phyloP scores from a whole-genome alignment of 1,140 invertebrate genomes.

The Listronotus oregonensis region DNA sequence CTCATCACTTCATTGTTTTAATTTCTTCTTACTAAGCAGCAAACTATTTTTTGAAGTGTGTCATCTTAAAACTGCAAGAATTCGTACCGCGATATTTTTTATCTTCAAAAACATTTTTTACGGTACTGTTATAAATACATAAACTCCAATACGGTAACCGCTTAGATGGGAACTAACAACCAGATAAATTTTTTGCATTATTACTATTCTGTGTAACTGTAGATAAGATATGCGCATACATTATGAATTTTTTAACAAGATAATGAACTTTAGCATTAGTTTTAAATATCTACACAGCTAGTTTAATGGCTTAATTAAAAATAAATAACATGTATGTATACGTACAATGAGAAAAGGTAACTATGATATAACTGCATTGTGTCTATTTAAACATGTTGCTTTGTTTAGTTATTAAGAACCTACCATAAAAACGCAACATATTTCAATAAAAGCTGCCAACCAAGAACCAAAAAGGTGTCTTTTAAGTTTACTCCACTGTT shows the following conservation, averaged over 20 bases:
- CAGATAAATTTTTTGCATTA: constrained; percentile 30
- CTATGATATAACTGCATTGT: too few species aligned
- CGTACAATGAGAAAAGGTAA: too few species aligned
- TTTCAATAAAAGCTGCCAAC: too few species aligned
- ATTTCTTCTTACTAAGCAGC: too few species aligned
- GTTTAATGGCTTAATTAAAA: constrained; percentile 1
- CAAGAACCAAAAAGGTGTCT: too few species aligned
- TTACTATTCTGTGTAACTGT: constrained; percentile 29
- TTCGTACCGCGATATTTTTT: neutral
- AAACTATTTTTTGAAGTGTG: constrained; percentile 1
- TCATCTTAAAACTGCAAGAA: neutral
- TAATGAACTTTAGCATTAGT: constrained; percentile 33
- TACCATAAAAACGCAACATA: too few species aligned
- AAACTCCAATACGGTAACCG: neutral
- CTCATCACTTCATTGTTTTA: too few species aligned
- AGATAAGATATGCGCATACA: constrained; percentile 38
- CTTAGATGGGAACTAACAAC: neutral
- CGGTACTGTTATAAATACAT: constrained; percentile 19
- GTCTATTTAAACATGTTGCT: too few species aligned
- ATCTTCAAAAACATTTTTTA: constrained; percentile 6
- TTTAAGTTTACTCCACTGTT: too few species aligned
- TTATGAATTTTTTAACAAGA: constrained; percentile 23
- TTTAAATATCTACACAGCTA: constrained; percentile 18
- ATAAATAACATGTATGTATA: too few species aligned
- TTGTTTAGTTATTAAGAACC: too few species aligned